These are phyloP conservation scores for Cephus rjabovi DNA, from an alignment of 2,888 invertebrate species.

Conservation along the genomic window DNA sequence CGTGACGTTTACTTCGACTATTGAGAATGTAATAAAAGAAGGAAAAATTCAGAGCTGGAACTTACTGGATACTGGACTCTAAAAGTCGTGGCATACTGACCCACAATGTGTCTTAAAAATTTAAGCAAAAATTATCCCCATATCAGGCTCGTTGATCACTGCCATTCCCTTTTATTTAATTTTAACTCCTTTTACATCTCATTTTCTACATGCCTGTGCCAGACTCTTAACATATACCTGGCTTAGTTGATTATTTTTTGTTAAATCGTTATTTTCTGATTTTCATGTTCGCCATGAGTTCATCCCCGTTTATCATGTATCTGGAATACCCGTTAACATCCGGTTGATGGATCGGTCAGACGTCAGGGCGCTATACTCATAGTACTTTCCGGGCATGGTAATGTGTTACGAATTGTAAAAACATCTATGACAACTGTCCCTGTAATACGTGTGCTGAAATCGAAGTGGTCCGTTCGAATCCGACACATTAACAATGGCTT, in stretches of 20 bases:
- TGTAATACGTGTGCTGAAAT: slow-evolving; percentile 16
- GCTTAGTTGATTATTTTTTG: not conserved
- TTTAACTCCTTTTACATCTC: not conserved
- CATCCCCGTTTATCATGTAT: slow-evolving; percentile 3
- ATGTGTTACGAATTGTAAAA: slow-evolving; percentile 21
- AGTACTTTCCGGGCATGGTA: slow-evolving; percentile 9
- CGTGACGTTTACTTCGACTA: slow-evolving; percentile 4
- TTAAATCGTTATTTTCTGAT: not conserved
- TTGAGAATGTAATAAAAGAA: slow-evolving; percentile 6
- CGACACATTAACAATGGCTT: not conserved
- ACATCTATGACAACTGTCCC: slow-evolving; percentile 30
- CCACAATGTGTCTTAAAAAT: slow-evolving; percentile 29
- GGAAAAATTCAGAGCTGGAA: not conserved
- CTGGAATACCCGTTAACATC: slow-evolving; percentile 6
- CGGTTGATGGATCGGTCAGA: not conserved
- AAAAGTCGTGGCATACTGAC: slow-evolving; percentile 60
- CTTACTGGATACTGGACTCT: slow-evolving; percentile 21
- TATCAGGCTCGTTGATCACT: not conserved
- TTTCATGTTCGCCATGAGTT: not conserved
- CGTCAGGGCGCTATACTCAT: not conserved
- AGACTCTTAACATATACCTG: not conserved
- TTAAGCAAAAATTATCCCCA: not conserved
- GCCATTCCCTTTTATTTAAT: not conserved
- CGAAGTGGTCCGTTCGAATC: slow-evolving; percentile 3
- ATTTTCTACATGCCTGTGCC: not conserved